Percentiles rank a stretch among this genome's conserved stretches.
These are phyloP conservation scores for Bombus difficillimus DNA, from an alignment of 1,140 invertebrate genomes.

Conservation along the genomic window DNA sequence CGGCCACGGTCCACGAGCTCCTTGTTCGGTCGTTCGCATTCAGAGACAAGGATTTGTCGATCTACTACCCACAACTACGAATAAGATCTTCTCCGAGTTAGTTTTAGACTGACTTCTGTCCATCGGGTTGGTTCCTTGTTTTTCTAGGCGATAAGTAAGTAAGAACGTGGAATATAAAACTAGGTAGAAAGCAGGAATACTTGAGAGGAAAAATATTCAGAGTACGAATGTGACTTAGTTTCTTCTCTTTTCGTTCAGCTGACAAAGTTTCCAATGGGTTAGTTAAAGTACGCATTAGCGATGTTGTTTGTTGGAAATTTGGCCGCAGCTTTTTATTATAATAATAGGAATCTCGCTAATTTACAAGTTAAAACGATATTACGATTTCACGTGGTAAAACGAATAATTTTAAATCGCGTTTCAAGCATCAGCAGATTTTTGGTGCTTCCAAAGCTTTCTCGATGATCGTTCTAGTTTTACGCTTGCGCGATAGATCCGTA, in stretches of 20 bases:
- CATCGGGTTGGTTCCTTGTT: background rate
- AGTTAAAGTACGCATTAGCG: background rate
- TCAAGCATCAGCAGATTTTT: too few species aligned
- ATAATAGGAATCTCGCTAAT: too few species aligned
- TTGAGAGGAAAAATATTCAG: background rate
- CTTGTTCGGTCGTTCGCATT: background rate
- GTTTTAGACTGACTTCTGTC: background rate
- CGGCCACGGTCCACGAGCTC: background rate
- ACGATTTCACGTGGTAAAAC: too few species aligned
- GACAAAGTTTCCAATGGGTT: background rate
- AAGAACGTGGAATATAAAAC: background rate
- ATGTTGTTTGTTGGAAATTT: too few species aligned
- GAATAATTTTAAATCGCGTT: too few species aligned
- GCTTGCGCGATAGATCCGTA: too few species aligned
- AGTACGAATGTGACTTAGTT: background rate
- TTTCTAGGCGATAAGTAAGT: background rate
- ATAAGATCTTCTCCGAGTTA: background rate
- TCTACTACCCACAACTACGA: background rate
- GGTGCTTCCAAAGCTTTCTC: too few species aligned
- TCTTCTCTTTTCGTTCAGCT: background rate
- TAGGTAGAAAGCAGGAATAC: background rate
- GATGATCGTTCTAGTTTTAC: too few species aligned
- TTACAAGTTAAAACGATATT: background rate
- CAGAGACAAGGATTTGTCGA: slow-evolving; percentile 4
- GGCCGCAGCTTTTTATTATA: too few species aligned